Percentiles rank a stretch among this genome's conserved stretches.
phyloP scores from a whole-genome alignment of 2,797 vertebrate genomes.

The Sebastes kiyomatsui region DNA sequence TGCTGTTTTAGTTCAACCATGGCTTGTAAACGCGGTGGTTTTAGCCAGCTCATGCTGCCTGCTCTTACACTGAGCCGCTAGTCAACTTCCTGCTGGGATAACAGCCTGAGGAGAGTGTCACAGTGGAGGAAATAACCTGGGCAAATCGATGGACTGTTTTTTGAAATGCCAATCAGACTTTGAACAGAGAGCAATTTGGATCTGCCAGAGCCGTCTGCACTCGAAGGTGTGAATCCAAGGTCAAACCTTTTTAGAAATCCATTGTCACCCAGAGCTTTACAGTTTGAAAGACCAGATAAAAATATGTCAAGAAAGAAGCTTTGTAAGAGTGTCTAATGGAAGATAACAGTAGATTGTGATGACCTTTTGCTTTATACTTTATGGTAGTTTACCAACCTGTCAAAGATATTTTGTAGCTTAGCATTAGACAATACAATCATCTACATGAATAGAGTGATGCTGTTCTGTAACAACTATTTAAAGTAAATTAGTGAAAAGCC shows the following conservation, averaged over 20 bases:
- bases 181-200: conserved; percentile 64
- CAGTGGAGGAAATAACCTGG: conserved; percentile 58
- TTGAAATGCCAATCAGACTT: conserved; percentile 73
- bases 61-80: conserved; percentile 31
- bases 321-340: conserved; percentile 20
- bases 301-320: conserved; percentile 31
- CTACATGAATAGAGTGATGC: not conserved
- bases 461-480: not conserved
- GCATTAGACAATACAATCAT: not conserved
- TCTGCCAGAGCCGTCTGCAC: conserved; percentile 42
- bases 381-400: conserved; percentile 15
- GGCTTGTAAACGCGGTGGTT: not conserved
- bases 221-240: conserved; percentile 53
- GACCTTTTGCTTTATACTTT: conserved; percentile 34
- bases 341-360: conserved; percentile 16
- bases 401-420: not conserved
- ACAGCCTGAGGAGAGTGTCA: conserved; percentile 59
- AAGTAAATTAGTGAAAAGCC: not conserved
- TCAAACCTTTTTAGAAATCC: conserved; percentile 63
- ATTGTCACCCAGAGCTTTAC: conserved; percentile 38
- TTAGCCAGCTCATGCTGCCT: not conserved
- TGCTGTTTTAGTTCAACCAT: conserved; percentile 15
- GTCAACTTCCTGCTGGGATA: conserved; percentile 65
- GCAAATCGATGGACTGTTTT: conserved; percentile 67
- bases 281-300: conserved; percentile 37